Evolutionary conservation across 2,797 vertebrate species (phyloP), one percentile per base, ranked within the genome.

Genomic region (Typhlichthys eigenmanni): DNA sequence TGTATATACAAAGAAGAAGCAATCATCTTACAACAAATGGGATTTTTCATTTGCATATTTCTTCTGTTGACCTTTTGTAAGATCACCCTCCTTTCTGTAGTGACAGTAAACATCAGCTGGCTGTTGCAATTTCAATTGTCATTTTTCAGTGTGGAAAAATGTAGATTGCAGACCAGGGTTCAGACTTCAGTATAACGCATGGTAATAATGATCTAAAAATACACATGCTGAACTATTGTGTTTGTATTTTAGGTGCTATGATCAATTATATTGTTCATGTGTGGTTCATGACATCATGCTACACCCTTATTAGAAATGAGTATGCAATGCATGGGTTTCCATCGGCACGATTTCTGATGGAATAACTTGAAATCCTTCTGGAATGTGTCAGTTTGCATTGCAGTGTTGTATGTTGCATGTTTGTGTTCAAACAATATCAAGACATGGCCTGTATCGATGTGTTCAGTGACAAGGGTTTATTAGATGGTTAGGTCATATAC

Each of bases 1-100:
- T 75, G 61, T 64, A 19, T 65, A 48, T 72, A 72, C 57, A 69
- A 85, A 85, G 65, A 84, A 60, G 51, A 80, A 70, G 60, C n/a
- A 62, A 56, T 57, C 4, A 10, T 13, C 53, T 68, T 66, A 49
- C 50, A 64, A 68, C 63, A 49, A 68, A 68, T 32, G 70, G 49
- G 70, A 79, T 74, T 74, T 77, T 78, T 79, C 32, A 81, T 86
- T 60, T 71, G 53, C 14, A 45, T 43, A 14, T 58, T 59, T 56
- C 29, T 66, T 66, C 62, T 63, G 58, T 51, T 87, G 80, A 85
- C 84, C 81, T 88, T 89, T 81, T 51, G 24, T 60, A 58, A 69
- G 64, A 82, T 79, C 69, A 50, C 45, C 34, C 70, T 70, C 32
- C 62, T 24, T 24, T 52, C 67, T 64, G 68, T 14, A 70, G 59